Evolutionary conservation across 2,888 invertebrate genomes (phyloP).

Genomic region (Nymphalis c-album): DNA sequence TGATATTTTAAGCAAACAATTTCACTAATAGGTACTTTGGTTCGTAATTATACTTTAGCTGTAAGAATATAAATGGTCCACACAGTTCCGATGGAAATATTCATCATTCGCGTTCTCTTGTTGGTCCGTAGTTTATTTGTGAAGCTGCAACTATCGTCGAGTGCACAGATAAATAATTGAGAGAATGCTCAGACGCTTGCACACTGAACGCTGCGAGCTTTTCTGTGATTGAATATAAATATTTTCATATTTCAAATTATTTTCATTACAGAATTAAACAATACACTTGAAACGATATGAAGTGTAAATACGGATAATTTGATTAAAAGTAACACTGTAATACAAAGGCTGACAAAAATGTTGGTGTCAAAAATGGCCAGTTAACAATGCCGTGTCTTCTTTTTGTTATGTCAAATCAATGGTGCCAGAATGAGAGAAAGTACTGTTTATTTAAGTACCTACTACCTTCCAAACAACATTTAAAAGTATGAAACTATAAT

Average conservation of each 20-base stretch:
- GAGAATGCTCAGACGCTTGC: slow-evolving; percentile 16
- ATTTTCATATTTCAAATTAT: neutral
- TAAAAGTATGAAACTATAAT: too few relatives aligned
- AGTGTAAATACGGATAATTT: too few relatives aligned
- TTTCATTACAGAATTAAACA: neutral
- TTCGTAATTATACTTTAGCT: neutral
- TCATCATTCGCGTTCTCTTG: slow-evolving; percentile 6
- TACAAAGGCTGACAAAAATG: too few relatives aligned
- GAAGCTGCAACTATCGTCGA: slow-evolving; percentile 18
- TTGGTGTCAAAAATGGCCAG: too few relatives aligned
- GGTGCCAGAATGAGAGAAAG: too few relatives aligned
- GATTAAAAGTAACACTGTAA: too few relatives aligned
- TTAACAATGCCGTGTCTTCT: too few relatives aligned
- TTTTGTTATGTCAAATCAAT: too few relatives aligned
- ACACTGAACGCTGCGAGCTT: slow-evolving; percentile 14
- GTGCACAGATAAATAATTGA: slow-evolving; percentile 28
- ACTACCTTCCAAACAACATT: too few relatives aligned
- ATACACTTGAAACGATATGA: too few relatives aligned
- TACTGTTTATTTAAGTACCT: too few relatives aligned
- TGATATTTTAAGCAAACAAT: too few relatives aligned
- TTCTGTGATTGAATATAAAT: slow-evolving; percentile 3
- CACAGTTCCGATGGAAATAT: slow-evolving; percentile 11
- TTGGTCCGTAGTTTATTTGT: slow-evolving; percentile 14
- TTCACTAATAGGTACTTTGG: neutral
- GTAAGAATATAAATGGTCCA: neutral